Evolutionary conservation across 53 echinoderm and acorn worm species (phyloP).

Genomic region (Mesocentrotus franciscanus): DNA sequence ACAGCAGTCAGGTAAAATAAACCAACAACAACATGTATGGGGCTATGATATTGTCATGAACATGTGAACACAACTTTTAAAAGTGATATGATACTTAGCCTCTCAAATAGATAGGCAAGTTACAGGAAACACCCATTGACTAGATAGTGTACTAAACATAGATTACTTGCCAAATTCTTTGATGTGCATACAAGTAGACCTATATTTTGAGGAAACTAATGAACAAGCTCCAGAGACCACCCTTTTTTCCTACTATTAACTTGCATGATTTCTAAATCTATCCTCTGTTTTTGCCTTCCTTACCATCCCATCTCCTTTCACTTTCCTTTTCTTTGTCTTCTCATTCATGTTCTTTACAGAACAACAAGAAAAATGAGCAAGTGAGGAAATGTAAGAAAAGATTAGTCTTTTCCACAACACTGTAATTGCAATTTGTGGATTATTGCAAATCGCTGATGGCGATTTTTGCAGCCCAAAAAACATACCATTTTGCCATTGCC

Average conservation of each 20-base stretch:
- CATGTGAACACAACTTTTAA: background rate
- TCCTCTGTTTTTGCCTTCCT: background rate
- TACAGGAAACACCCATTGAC: background rate
- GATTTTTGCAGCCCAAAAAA: too few relatives aligned
- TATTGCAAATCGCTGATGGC: too few relatives aligned
- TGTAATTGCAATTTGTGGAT: too few relatives aligned
- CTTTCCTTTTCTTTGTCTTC: background rate
- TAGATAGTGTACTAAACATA: background rate
- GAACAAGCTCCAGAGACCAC: background rate
- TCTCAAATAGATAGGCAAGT: background rate
- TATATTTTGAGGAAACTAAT: background rate
- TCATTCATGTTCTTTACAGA: too few relatives aligned
- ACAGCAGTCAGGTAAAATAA: background rate
- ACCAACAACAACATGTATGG: background rate
- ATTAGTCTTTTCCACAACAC: too few relatives aligned
- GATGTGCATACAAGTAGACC: background rate
- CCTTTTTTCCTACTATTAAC: background rate
- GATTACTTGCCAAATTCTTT: background rate
- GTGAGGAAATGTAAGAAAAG: too few relatives aligned
- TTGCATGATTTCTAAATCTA: background rate
- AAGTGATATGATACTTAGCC: background rate
- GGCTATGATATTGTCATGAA: background rate
- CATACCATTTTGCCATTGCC: too few relatives aligned
- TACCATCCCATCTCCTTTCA: background rate
- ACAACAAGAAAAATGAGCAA: too few relatives aligned